A percentile compares a stretch with the other conserved stretches of the same genome.
Conservation (phyloP, 37 sponge, comb jelly and placozoan genomes). For the Cladorhizidae sp. region DNA sequence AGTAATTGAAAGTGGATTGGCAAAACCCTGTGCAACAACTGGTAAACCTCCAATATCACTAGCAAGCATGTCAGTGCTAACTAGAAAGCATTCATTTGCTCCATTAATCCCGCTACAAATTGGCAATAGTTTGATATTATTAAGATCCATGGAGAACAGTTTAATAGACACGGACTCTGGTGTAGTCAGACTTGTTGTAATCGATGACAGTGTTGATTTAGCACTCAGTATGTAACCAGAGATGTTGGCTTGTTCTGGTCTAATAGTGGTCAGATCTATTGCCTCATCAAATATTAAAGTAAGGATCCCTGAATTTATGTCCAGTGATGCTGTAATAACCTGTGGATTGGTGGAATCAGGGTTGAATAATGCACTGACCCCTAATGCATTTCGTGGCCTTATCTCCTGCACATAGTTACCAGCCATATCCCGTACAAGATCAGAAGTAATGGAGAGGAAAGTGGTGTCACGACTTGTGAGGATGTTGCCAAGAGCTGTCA, state of each 20-base stretch:
- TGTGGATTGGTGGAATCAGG: conserved; percentile 58
- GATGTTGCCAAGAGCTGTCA: conserved; percentile 64
- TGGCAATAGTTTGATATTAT: conserved; percentile 41
- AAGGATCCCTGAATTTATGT: conserved; percentile 64
- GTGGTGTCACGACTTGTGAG: conserved; percentile 66
- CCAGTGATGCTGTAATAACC: conserved; percentile 35
- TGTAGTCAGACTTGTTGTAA: neutral
- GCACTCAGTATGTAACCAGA: conserved; percentile 19
- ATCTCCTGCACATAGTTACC: conserved; percentile 74
- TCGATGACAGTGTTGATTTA: conserved; percentile 29
- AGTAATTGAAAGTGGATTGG: conserved; percentile 45
- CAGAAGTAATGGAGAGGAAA: conserved; percentile 75
- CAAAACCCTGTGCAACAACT: conserved; percentile 34
- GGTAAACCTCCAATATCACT: conserved; percentile 30
- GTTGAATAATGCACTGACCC: conserved; percentile 30
- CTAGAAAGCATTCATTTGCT: conserved; percentile 45
- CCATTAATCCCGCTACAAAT: conserved; percentile 38
- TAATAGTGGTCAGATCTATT: conserved; percentile 43
- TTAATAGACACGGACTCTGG: conserved; percentile 27
- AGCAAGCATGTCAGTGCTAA: conserved; percentile 50
- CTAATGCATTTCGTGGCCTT: conserved; percentile 43
- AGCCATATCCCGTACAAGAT: conserved; percentile 74
- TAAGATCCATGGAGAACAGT: conserved; percentile 53
- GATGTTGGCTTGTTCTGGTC: conserved; percentile 26
- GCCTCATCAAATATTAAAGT: conserved; percentile 74